Conservation (phyloP, 2,113 vertebrate species). For the Mobula birostris region DNA sequence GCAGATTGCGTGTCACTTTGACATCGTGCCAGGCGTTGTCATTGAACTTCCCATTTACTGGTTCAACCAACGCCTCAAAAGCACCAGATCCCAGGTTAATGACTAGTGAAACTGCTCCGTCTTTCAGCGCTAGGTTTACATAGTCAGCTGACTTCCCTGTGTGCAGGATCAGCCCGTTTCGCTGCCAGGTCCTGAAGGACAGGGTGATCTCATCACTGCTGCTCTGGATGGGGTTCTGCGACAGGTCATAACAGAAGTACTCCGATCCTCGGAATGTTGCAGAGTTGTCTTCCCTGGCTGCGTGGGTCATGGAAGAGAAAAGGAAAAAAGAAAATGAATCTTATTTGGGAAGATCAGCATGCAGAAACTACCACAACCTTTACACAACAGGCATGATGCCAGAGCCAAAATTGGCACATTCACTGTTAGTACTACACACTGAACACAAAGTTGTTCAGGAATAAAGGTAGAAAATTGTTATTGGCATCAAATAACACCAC, state of each 20-base stretch:
- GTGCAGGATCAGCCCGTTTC: slow-evolving; percentile 95
- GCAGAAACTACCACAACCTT: neutral
- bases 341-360: neutral
- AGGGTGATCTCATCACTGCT: slow-evolving; percentile 97
- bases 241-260: slow-evolving; percentile 96
- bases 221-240: slow-evolving; percentile 96
- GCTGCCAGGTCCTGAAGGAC: slow-evolving; percentile 96
- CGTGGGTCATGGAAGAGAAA: slow-evolving; percentile 2
- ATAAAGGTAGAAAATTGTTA: neutral
- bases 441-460: neutral
- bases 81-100: slow-evolving; percentile 97
- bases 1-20: slow-evolving; percentile 97
- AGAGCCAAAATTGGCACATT: neutral
- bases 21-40: slow-evolving; percentile 97
- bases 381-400: no score
- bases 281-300: slow-evolving; percentile 89
- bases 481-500: neutral
- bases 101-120: slow-evolving; percentile 88
- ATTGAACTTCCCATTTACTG: slow-evolving; percentile 97
- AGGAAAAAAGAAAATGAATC: neutral
- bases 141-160: slow-evolving; percentile 96
- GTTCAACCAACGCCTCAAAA: slow-evolving; percentile 96
- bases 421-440: neutral
- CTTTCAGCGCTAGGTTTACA: slow-evolving; percentile 94
- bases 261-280: slow-evolving; percentile 96